A percentile compares a stretch with the other conserved stretches of the same genome.
phyloP scores from a whole-genome alignment of 2,888 invertebrate genomes.

The Erpobdella octoculata region DNA sequence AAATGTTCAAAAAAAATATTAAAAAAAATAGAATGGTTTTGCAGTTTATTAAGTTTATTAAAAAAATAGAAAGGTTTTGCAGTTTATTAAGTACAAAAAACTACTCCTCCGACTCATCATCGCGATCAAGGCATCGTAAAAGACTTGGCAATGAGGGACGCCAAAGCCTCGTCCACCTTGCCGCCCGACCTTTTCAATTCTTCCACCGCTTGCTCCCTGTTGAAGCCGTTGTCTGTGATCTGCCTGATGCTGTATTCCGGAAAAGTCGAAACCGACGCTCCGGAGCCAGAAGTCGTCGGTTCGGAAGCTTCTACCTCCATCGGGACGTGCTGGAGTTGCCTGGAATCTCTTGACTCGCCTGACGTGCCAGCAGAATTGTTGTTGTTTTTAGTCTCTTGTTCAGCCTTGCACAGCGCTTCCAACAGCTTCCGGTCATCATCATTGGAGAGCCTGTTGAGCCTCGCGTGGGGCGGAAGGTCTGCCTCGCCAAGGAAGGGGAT shows the following conservation, averaged over 20 bases:
- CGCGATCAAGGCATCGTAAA: conserved; percentile 24
- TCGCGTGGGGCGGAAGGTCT: conserved; percentile 72
- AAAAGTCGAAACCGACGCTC: conserved; percentile 35
- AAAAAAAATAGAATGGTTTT: no score
- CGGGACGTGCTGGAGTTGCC: not conserved
- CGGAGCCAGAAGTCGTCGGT: not conserved
- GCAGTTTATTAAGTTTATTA: no score
- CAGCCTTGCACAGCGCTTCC: conserved; percentile 47
- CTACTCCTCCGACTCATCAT: no score
- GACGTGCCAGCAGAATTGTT: no score
- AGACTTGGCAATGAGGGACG: conserved; percentile 77
- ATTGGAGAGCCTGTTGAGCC: conserved; percentile 54
- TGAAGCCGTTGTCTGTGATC: conserved; percentile 70
- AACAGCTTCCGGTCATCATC: conserved; percentile 47
- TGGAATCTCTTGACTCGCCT: no score
- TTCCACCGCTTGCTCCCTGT: conserved; percentile 66
- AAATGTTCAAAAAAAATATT: no score
- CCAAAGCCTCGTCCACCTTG: conserved; percentile 74
- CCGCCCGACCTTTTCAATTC: conserved; percentile 74
- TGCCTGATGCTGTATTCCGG: conserved; percentile 69
- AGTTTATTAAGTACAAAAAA: no score
- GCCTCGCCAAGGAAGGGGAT: conserved; percentile 77
- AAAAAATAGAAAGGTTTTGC: no score
- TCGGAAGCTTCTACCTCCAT: not conserved
- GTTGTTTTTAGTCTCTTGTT: no score